Evolutionary conservation across 2,797 vertebrate species (phyloP).

Genomic region (Zalophus californianus): DNA sequence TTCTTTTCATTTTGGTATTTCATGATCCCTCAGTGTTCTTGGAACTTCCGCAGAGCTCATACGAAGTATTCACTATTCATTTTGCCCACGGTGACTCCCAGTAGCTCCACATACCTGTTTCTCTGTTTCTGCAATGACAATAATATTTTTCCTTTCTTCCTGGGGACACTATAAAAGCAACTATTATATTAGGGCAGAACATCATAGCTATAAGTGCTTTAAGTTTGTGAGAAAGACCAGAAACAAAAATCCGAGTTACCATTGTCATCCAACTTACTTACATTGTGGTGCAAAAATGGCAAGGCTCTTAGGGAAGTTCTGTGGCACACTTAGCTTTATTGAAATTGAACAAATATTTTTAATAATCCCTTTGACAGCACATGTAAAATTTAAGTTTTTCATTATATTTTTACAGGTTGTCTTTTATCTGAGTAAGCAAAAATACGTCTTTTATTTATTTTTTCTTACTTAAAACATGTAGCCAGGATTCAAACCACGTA

Average conservation of each 20-base stretch:
- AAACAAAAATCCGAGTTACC: conserved; percentile 26
- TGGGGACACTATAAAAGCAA: neutral
- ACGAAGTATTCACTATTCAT: neutral
- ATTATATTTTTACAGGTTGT: conserved; percentile 87
- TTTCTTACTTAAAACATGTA: conserved; percentile 90
- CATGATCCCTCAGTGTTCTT: conserved; percentile 24
- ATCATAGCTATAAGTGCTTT: conserved; percentile 40
- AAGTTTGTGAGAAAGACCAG: conserved; percentile 19
- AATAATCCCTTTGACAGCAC: conserved; percentile 90
- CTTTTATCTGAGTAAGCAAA: conserved; percentile 89
- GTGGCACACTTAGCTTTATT: conserved; percentile 95
- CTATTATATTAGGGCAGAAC: conserved; percentile 21
- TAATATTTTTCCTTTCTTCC: conserved; percentile 25
- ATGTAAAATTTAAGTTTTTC: conserved; percentile 88
- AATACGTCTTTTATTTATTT: conserved; percentile 87
- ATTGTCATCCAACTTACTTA: neutral
- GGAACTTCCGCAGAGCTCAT: neutral
- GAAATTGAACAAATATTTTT: conserved; percentile 91
- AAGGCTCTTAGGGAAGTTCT: conserved; percentile 74
- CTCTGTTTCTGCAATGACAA: conserved; percentile 25
- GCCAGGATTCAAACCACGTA: conserved; percentile 89
- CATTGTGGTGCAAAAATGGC: conserved; percentile 62
- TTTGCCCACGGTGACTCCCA: neutral
- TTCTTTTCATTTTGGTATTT: conserved; percentile 56
- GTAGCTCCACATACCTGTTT: conserved; percentile 18